Evolutionary conservation across 2,888 invertebrate genomes (phyloP).

Genomic region (Beris morrisii): DNA sequence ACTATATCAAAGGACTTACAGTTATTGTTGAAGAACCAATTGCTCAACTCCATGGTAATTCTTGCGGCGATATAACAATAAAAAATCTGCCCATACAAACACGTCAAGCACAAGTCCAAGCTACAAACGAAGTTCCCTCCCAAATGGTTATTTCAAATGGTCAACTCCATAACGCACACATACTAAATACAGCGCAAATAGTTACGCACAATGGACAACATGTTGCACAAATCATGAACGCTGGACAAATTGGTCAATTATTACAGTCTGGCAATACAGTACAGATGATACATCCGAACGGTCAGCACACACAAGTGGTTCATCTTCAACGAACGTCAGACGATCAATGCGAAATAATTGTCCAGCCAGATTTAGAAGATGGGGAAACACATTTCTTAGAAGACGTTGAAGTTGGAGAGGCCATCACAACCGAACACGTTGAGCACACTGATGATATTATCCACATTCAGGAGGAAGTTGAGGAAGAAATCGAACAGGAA

Average conservation of each 20-base stretch:
- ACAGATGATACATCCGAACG: conserved; percentile 56
- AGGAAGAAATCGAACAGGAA: conserved; percentile 45
- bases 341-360: conserved; percentile 46
- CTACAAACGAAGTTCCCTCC: conserved; percentile 43
- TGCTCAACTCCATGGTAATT: conserved; percentile 34
- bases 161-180: conserved; percentile 50
- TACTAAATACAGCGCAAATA: conserved; percentile 54
- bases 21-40: conserved; percentile 50
- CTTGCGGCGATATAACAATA: conserved; percentile 40
- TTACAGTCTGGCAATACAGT: conserved; percentile 51
- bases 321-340: conserved; percentile 44
- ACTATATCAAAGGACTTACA: conserved; percentile 56
- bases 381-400: conserved; percentile 49
- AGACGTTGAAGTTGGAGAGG: conserved; percentile 45
- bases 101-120: conserved; percentile 36
- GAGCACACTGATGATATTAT: conserved; percentile 50
- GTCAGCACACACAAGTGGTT: conserved; percentile 45
- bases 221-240: conserved; percentile 52
- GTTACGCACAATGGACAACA: conserved; percentile 49
- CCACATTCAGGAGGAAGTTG: conserved; percentile 47
- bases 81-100: conserved; percentile 32
- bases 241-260: conserved; percentile 44
- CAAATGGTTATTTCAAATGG: conserved; percentile 52
- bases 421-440: conserved; percentile 43
- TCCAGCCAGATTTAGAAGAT: conserved; percentile 49